These are phyloP conservation scores for Hemibagrus guttatus DNA, from an alignment of 2,797 vertebrate genomes.

Conservation along the genomic window DNA sequence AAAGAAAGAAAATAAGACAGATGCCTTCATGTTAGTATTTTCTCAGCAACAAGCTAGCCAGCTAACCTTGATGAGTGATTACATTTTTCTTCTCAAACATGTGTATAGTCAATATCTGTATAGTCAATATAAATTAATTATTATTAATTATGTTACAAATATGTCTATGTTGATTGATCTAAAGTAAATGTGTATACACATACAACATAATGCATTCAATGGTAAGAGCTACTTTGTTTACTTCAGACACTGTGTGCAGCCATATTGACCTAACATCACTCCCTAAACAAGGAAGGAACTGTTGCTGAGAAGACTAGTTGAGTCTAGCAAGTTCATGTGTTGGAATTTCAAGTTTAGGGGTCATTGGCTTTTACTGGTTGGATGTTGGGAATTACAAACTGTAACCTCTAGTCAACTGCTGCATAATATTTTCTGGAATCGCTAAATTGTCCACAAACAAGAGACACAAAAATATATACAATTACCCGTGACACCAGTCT, in stretches of 20 bases:
- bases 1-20: too few relatives aligned
- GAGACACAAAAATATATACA: neutral
- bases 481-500: constrained; percentile 95
- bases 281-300: neutral
- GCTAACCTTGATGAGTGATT: neutral
- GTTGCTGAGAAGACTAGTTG: neutral
- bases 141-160: neutral
- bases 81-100: neutral
- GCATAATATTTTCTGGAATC: neutral
- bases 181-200: neutral
- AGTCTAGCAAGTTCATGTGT: neutral
- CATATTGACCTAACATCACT: neutral
- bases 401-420: neutral
- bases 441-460: neutral
- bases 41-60: neutral
- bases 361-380: neutral
- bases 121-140: neutral
- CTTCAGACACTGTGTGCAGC: neutral
- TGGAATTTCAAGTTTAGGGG: neutral
- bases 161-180: neutral
- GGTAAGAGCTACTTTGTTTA: neutral
- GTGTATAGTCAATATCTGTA: neutral
- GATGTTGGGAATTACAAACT: neutral
- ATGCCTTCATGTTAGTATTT: neutral
- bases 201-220: neutral